Evolutionary conservation across 1,140 invertebrate genomes (phyloP).

Genomic region (Charaxes varanes): DNA sequence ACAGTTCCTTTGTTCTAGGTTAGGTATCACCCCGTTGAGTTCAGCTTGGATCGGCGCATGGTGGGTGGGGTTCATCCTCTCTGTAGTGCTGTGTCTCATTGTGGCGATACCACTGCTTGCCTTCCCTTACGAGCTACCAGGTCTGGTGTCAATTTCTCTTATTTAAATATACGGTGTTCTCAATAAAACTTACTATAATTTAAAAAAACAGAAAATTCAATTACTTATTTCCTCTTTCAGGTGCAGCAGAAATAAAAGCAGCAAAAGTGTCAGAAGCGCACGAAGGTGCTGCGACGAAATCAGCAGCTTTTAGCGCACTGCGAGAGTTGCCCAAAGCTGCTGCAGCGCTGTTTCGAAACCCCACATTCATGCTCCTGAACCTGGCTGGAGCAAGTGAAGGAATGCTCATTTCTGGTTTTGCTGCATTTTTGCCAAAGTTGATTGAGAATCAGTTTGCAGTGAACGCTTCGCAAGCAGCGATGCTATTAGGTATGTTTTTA

Average conservation of each 20-base stretch:
- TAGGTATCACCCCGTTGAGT: conserved; percentile 81
- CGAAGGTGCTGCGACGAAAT: conserved; percentile 60
- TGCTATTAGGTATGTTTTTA: conserved; percentile 81
- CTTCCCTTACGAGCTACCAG: conserved; percentile 82
- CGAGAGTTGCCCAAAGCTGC: conserved; percentile 80
- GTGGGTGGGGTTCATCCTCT: conserved; percentile 88
- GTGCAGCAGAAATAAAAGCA: conserved; percentile 78
- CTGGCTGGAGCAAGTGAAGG: conserved; percentile 86
- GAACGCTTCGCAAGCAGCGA: conserved; percentile 81
- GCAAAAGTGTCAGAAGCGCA: conserved; percentile 83
- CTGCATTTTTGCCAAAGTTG: conserved; percentile 88
- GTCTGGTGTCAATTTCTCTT: conserved; percentile 41
- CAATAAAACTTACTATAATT: no score
- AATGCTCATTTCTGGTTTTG: conserved; percentile 85
- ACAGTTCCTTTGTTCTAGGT: conserved; percentile 61
- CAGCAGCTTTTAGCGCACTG: conserved; percentile 77
- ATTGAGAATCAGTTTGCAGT: conserved; percentile 90
- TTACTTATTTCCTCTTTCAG: conserved; percentile 42
- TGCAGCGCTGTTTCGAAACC: conserved; percentile 80
- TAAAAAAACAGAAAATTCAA: background rate
- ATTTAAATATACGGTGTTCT: no score
- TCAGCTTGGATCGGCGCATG: conserved; percentile 90
- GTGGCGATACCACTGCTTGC: conserved; percentile 82
- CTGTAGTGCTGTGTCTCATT: conserved; percentile 78
- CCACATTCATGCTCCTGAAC: conserved; percentile 88